Evolutionary conservation across 2,888 invertebrate species (phyloP).

Genomic region (Brachyopa scutellaris): DNA sequence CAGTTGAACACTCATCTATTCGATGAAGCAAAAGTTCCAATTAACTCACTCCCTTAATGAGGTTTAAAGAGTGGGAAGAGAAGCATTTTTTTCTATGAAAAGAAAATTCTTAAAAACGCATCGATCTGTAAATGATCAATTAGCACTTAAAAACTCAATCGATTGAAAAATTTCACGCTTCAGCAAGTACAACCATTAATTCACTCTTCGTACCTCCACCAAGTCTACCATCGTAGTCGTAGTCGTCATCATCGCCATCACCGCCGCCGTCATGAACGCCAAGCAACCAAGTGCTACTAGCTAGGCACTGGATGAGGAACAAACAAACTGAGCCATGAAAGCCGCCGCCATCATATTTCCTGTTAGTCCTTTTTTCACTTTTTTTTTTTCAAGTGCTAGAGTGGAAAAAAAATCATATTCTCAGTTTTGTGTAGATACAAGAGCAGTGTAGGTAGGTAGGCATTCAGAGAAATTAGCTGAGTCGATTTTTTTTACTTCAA

Average conservation of each 20-base stretch:
- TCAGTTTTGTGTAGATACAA: background rate
- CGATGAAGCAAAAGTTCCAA: conserved; percentile 36
- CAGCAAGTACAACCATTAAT: conserved; percentile 57
- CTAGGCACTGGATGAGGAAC: conserved; percentile 18
- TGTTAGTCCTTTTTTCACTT: conserved; percentile 7
- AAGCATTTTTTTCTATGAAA: too few relatives aligned
- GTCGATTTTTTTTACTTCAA: too few relatives aligned
- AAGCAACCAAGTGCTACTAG: conserved; percentile 26
- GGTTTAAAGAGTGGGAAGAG: too few relatives aligned
- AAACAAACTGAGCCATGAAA: conserved; percentile 25
- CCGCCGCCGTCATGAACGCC: background rate
- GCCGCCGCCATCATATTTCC: conserved; percentile 18
- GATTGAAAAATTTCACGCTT: conserved; percentile 55
- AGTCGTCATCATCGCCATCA: background rate
- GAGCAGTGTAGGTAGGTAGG: too few relatives aligned
- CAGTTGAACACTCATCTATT: conserved; percentile 20
- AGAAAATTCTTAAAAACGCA: conserved; percentile 21
- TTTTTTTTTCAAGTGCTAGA: conserved; percentile 2
- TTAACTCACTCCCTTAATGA: conserved; percentile 10
- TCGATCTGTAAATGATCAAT: conserved; percentile 67
- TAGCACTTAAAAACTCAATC: conserved; percentile 62
- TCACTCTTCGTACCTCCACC: conserved; percentile 6
- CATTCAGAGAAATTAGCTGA: conserved; percentile 10
- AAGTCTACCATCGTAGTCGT: background rate
- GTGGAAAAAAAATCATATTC: conserved; percentile 34